Base-by-base conservation (phyloP, 2,797 vertebrate species). In the Tapirus indicus region DNA sequence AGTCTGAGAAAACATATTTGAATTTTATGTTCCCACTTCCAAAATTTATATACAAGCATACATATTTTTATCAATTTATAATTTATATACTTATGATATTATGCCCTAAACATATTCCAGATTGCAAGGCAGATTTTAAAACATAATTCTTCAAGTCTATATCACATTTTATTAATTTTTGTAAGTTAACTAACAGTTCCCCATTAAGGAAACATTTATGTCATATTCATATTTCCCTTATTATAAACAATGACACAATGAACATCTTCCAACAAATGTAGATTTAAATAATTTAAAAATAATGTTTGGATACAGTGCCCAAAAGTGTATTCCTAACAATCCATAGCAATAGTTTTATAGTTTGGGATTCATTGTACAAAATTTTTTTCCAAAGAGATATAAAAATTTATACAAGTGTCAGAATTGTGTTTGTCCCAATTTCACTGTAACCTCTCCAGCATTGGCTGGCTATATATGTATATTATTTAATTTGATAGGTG, bases 261-360 rank as follows among this genome's bases (percentile, higher is more conserved):
- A 84, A 96, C 47, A 95, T 93, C n/a, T 88, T 96, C 95, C 44
- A 91, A 38, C 25, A 85, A 85, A 54, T 49, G n/a, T 6, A 35
- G 2, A 84, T 75, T 16, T 66, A 88, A 89, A 64, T 77, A 68
- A 21, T 85, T 38, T 38, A 38, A 38, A 38, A 38, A 38, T 38
- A 38, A 38, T 88, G 64, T 89, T 75, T 88, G 27, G 25, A 78
- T 71, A 88, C 32, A 7, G 27, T 56, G 71, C 32, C 13, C 12
- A 38, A 68, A 92, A 41, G 6, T 23, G 0, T 88, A 80, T 84
- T 80, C 35, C 11, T 77, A 71, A 47, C 1, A 56, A 18, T 75
- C 7, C 35, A 17, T 20, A 69, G 23, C 21, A 64, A 54, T 54
- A 27, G 2, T 80, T 97, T 92, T n/a, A 54, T 58, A 60, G 20